Evolutionary conservation across 2,888 invertebrate genomes (phyloP), one percentile per base, ranked within the genome.

Genomic region (Drosophila mimica): DNA sequence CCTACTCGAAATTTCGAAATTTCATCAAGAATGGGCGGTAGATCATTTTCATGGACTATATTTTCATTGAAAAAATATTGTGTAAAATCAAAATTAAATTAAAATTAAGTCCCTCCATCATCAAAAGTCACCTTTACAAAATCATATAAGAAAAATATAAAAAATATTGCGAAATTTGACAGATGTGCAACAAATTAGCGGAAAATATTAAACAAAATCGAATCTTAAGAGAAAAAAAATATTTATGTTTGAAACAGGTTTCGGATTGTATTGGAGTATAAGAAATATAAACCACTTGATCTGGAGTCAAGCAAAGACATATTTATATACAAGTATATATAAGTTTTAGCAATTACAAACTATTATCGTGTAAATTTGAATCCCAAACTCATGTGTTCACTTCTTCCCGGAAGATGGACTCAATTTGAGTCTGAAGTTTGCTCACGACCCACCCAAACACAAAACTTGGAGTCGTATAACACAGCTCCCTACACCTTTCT

Each of bases 401-500:
- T 36, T 46, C 28, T 58, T 61, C 66, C 60, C 60, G 76, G 71
- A 75, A 77, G n/a, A 54, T 30, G 36, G 31, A 31, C 28, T 38
- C 56, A 56, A 53, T 38, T 54, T 36, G 28, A 52, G 49, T 28
- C 62, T 31, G 31, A 64, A n/a, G 28, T 38, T 43, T n/a, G 48
- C 56, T 68, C 81, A 81, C 73, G 81, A 78, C 81, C 78, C 74
- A 81, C 74, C 78, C 79, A 68, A 74, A 81, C 74, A 70, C 25
- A 78, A 74, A 65, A 33, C 61, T 36, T 11, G 64, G 78, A 74
- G 74, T 77, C 78, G 58, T 76, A 76, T 76, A 64, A 59, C 74
- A 20, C 7, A 40, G 43, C 66, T 51, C 53, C 76, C 76, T 64
- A 46, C 76, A 77, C 81, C 77, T 80, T 70, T 80, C 71, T 61